Evolutionary conservation across 2,797 vertebrate genomes (phyloP).

Genomic region (Karalla daura): DNA sequence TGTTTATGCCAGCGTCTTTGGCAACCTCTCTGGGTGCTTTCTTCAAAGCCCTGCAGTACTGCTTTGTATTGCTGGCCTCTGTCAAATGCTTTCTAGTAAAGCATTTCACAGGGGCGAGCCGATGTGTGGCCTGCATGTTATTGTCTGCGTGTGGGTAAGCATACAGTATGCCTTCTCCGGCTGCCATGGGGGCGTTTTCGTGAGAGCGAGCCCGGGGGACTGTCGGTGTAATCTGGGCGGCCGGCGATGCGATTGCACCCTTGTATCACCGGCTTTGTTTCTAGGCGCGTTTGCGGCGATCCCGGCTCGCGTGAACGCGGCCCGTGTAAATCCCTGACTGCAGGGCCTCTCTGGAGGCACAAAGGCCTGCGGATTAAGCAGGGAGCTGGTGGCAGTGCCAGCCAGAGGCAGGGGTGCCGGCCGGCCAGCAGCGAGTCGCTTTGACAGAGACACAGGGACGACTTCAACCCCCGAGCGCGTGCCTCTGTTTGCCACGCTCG

Average conservation of each 20-base stretch:
- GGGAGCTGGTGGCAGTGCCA: constrained; percentile 49
- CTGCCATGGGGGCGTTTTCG: constrained; percentile 23
- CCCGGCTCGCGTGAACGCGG: constrained; percentile 57
- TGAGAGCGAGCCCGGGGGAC: constrained; percentile 38
- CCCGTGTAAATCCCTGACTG: constrained; percentile 58
- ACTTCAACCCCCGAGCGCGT: constrained; percentile 54
- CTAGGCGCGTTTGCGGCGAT: constrained; percentile 57
- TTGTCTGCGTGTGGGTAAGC: background rate
- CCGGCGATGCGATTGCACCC: constrained; percentile 46
- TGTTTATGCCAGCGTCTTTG: background rate
- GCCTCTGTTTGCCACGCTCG: constrained; percentile 34
- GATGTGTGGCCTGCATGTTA: constrained; percentile 5
- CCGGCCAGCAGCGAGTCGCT: constrained; percentile 25
- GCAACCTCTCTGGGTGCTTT: constrained; percentile 20
- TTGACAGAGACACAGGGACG: constrained; percentile 55
- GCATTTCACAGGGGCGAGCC: constrained; percentile 8
- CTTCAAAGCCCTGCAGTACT: constrained; percentile 1
- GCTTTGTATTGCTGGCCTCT: background rate
- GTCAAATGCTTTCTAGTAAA: constrained; percentile 26
- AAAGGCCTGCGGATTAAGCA: constrained; percentile 65
- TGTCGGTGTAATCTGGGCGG: constrained; percentile 46
- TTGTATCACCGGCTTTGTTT: constrained; percentile 61
- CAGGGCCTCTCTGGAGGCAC: constrained; percentile 53
- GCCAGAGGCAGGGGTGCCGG: constrained; percentile 4
- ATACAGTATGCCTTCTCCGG: background rate